Evolutionary conservation across 2,888 invertebrate species (phyloP), one percentile per base, ranked within the genome.

Genomic region (Paralinhomoeus sp.): DNA sequence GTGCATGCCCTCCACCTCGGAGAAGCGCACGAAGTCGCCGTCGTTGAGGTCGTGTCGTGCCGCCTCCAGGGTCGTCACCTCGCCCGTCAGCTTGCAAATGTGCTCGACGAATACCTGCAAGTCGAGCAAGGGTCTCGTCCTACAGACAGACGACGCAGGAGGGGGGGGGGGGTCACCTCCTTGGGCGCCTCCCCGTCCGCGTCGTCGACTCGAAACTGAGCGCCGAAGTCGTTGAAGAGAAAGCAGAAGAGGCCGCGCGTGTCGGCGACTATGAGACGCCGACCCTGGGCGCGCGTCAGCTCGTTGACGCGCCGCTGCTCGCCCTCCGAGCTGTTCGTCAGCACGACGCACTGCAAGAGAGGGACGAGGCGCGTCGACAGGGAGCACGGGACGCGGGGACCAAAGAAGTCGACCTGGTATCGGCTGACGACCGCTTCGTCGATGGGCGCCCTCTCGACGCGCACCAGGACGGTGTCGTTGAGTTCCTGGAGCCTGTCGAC

Each of bases 141-240:
- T n/a, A n/a, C n/a, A n/a, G n/a, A n/a, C n/a, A n/a, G n/a, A n/a
- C n/a, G n/a, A n/a, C n/a, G n/a, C n/a, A n/a, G n/a, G n/a, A n/a
- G n/a, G n/a, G 78, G 77, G 3, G 87, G 85, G 35, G 89, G 73
- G 84, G 42, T 36, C 23, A 50, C 80, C 43, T 81, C 80, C 21
- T 83, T 74, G 0, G 83, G 79, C 53, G 79, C 77, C 61, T 91
- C 87, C 0, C 97, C 97, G 60, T 76, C 87, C 17, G 75, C 73
- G 66, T 99, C 97, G 44, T 77, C 73, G 5, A 93, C 79, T 15
- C 75, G 75, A 62, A 93, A 93, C 43, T 77, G 71, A 1, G 77
- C 72, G 1, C 97, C 93, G 67, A 97, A 89, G 67, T 97, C 97
- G 66, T 89, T 89, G 68, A 99, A 97, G 23, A 97, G 75, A 43